Conservation (phyloP, 2,113 vertebrate species). For the Periophthalmus modestus region DNA sequence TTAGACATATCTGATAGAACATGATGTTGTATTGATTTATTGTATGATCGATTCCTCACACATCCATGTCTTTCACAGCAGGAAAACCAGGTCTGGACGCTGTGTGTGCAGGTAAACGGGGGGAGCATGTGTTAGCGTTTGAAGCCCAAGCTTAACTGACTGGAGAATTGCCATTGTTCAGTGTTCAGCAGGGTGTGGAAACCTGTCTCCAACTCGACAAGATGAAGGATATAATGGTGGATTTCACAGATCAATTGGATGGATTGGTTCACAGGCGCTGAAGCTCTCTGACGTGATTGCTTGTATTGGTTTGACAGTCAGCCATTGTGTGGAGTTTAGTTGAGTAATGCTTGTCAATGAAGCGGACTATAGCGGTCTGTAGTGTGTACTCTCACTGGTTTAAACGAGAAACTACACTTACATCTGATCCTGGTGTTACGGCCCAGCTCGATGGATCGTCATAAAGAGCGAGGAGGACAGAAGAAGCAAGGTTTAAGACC, state of each 20-base stretch:
- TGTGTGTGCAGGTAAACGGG: slow-evolving; percentile 13
- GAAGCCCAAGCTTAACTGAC: neutral
- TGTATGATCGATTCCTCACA: slow-evolving; percentile 19
- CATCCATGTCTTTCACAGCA: slow-evolving; percentile 16
- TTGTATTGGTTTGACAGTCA: neutral
- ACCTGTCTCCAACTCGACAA: slow-evolving; percentile 2
- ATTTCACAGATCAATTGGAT: slow-evolving; percentile 1
- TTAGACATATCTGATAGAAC: neutral
- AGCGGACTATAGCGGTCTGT: neutral
- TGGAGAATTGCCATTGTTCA: slow-evolving; percentile 4
- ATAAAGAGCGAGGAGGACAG: too few relatives aligned
- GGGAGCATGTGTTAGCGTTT: slow-evolving; percentile 14
- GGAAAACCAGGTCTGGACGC: neutral
- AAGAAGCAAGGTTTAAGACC: too few relatives aligned
- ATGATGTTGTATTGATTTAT: slow-evolving; percentile 27
- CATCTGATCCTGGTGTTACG: too few relatives aligned
- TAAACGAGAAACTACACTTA: too few relatives aligned
- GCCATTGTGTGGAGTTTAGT: neutral
- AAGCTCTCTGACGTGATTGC: neutral
- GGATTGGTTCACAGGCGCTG: neutral
- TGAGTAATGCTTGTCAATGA: neutral
- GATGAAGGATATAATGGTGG: slow-evolving; percentile 1
- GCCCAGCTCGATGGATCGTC: too few relatives aligned
- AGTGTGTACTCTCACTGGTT: too few relatives aligned
- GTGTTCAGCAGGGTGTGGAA: slow-evolving; percentile 2